phyloP scores from a whole-genome alignment of 2,888 invertebrate genomes.

The Orchesellides sinensis region DNA sequence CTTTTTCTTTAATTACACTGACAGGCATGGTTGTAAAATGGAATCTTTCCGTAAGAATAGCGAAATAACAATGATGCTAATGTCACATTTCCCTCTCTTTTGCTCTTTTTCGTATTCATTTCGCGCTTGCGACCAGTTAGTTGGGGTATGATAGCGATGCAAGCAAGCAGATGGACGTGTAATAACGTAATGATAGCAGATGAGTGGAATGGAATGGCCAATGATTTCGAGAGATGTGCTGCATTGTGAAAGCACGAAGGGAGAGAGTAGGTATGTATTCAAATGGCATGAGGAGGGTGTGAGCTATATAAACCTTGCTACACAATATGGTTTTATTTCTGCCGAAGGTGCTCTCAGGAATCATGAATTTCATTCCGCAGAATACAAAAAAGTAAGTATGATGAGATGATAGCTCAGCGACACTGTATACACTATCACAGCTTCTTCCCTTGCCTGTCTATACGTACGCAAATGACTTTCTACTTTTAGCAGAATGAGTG shows the following conservation, averaged over 20 bases:
- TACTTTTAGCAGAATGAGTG: slow-evolving; percentile 42
- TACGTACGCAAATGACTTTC: slow-evolving; percentile 33
- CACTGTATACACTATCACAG: background rate
- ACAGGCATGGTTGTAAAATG: slow-evolving; percentile 50
- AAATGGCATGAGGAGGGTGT: background rate
- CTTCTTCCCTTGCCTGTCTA: background rate
- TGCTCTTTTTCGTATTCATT: slow-evolving; percentile 38
- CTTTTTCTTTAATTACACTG: slow-evolving; percentile 61
- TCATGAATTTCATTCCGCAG: slow-evolving; percentile 47
- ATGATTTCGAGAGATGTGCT: slow-evolving; percentile 36
- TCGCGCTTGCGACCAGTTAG: background rate
- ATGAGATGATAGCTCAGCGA: slow-evolving; percentile 1
- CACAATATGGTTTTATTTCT: slow-evolving; percentile 42
- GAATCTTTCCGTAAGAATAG: slow-evolving; percentile 54
- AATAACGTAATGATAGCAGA: slow-evolving; percentile 53
- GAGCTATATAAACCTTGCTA: background rate
- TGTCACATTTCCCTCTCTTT: slow-evolving; percentile 60
- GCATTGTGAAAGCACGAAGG: slow-evolving; percentile 21
- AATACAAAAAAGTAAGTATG: slow-evolving; percentile 33
- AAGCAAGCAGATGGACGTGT: slow-evolving; percentile 52
- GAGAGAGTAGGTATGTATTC: background rate
- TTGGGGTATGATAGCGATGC: background rate
- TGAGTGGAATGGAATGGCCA: slow-evolving; percentile 51
- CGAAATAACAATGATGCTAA: slow-evolving; percentile 59
- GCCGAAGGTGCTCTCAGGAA: slow-evolving; percentile 38